Conservation (phyloP, 2,797 vertebrate genomes). For the Streptopelia turtur region DNA sequence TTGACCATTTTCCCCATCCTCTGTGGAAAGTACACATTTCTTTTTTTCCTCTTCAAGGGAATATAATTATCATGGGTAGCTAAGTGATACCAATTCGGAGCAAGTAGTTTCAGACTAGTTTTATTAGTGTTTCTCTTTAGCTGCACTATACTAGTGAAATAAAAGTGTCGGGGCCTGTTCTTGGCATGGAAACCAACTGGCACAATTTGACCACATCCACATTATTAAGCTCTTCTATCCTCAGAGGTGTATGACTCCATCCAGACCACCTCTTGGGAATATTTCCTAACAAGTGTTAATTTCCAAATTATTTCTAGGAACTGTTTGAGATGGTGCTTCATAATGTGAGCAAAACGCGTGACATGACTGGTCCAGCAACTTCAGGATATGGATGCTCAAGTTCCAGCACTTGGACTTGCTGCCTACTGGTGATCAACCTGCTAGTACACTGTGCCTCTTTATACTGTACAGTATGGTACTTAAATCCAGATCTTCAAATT, state of each 20-base stretch:
- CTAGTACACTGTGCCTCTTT: neutral
- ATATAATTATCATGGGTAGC: neutral
- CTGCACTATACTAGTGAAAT: neutral
- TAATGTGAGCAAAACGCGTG: neutral
- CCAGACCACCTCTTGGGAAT: neutral
- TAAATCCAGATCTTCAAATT: neutral
- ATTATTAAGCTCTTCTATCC: neutral
- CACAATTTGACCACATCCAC: neutral
- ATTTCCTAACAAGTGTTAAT: neutral
- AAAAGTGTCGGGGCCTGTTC: neutral
- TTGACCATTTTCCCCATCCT: neutral
- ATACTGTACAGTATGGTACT: neutral
- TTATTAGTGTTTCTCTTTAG: neutral
- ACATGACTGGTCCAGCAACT: neutral
- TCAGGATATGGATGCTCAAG: neutral
- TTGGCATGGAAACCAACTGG: neutral
- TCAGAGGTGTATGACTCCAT: neutral
- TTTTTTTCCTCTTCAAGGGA: neutral
- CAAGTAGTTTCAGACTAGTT: neutral
- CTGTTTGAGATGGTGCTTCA: neutral
- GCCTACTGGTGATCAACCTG: neutral
- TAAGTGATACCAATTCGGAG: neutral
- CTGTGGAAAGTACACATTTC: neutral
- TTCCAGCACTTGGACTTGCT: neutral
- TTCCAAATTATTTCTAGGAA: neutral